A percentile compares a stretch with the other conserved stretches of the same genome.
phyloP scores from a whole-genome alignment of 2,113 vertebrate species.

The Ochotona princeps region DNA sequence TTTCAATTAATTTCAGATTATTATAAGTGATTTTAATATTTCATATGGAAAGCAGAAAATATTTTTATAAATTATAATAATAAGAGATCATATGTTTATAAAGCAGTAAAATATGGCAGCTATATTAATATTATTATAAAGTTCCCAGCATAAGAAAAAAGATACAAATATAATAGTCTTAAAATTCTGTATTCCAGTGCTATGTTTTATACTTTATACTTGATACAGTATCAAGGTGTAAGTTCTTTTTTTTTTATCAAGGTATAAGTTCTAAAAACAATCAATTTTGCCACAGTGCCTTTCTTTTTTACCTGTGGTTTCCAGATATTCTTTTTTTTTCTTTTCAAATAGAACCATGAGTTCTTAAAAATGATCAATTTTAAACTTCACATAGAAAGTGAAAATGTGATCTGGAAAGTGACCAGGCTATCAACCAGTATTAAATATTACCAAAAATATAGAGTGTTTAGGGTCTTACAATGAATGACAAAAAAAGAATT shows the following conservation, averaged over 20 bases:
- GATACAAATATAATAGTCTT: not conserved
- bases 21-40: not conserved
- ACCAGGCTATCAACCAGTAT: not conserved
- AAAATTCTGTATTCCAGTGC: not conserved
- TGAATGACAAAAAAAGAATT: not conserved
- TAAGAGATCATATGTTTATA: not conserved
- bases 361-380: not conserved
- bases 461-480: not conserved
- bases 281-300: not conserved
- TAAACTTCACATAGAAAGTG: not conserved
- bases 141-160: not conserved
- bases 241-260: no score
- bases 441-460: not conserved
- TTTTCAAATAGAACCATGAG: not conserved
- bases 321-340: not conserved
- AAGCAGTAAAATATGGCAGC: not conserved
- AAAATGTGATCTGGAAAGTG: not conserved
- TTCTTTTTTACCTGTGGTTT: not conserved
- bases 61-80: no score
- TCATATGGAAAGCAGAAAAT: not conserved
- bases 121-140: not conserved
- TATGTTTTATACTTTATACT: not conserved
- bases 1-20: not conserved
- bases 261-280: not conserved
- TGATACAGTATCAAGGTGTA: no score